A percentile compares a stretch with the other conserved stretches of the same genome.
These are phyloP conservation scores for Phlogophora meticulosa DNA, from an alignment of 2,888 invertebrate species.

Conservation along the genomic window DNA sequence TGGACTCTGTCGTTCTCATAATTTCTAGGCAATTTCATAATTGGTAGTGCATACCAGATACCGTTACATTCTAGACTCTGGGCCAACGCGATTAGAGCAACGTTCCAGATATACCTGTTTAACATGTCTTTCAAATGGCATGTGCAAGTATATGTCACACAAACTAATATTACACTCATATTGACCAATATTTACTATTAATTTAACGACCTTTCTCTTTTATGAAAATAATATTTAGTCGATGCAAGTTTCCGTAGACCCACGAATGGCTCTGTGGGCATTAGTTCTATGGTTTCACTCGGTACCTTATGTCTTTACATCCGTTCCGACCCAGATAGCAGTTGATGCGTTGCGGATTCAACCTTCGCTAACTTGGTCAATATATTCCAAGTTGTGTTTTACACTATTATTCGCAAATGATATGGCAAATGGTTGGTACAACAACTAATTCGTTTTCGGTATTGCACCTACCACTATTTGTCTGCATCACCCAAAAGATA, in stretches of 20 bases:
- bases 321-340: conserved; percentile 74
- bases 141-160: conserved; percentile 55
- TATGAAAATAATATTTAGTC: conserved; percentile 57
- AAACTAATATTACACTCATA: conserved; percentile 50
- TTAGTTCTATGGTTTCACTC: conserved; percentile 75
- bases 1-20: conserved; percentile 25
- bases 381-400: conserved; percentile 46
- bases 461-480: no score
- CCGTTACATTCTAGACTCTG: conserved; percentile 68
- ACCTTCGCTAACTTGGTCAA: conserved; percentile 72
- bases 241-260: conserved; percentile 63
- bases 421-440: conserved; percentile 30
- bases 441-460: conserved; percentile 10
- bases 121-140: conserved; percentile 62
- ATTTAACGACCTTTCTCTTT: conserved; percentile 67
- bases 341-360: conserved; percentile 71
- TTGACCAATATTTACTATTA: conserved; percentile 44
- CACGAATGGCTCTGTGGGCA: conserved; percentile 33
- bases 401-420: conserved; percentile 51
- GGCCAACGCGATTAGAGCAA: conserved; percentile 66
- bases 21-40: conserved; percentile 51
- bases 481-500: no score
- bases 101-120: conserved; percentile 70
- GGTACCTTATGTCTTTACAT: conserved; percentile 70
- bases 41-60: conserved; percentile 47